phyloP scores from a whole-genome alignment of 2,113 vertebrate genomes.

The Balaeniceps rex region DNA sequence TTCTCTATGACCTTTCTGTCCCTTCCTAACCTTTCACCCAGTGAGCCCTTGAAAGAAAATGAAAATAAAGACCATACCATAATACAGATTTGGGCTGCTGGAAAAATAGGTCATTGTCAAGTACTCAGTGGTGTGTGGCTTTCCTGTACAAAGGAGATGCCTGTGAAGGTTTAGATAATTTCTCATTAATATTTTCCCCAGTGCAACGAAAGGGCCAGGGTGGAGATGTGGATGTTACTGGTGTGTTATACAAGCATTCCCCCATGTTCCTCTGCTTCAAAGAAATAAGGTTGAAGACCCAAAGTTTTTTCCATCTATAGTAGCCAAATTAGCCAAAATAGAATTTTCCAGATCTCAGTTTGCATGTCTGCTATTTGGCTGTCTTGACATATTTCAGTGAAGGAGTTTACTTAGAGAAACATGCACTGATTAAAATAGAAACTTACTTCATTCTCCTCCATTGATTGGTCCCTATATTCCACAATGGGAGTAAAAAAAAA shows the following conservation, averaged over 20 bases:
- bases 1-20: background rate
- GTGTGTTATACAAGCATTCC: background rate
- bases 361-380: background rate
- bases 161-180: background rate
- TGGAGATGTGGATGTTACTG: background rate
- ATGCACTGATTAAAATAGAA: background rate
- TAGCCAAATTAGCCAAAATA: background rate
- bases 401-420: background rate
- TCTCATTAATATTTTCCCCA: background rate
- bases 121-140: background rate
- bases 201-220: background rate
- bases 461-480: background rate
- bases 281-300: background rate
- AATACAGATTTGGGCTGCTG: background rate
- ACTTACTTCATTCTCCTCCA: background rate
- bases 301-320: background rate
- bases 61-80: background rate
- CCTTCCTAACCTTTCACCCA: background rate
- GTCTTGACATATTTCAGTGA: background rate
- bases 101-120: background rate
- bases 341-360: background rate
- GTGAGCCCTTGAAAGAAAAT: background rate
- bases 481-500: background rate
- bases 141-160: background rate
- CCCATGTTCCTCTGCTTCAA: background rate